Evolutionary conservation across 1,140 invertebrate species (phyloP), one percentile per base, ranked within the genome.

Genomic region (Drosophila punjabiensis): DNA sequence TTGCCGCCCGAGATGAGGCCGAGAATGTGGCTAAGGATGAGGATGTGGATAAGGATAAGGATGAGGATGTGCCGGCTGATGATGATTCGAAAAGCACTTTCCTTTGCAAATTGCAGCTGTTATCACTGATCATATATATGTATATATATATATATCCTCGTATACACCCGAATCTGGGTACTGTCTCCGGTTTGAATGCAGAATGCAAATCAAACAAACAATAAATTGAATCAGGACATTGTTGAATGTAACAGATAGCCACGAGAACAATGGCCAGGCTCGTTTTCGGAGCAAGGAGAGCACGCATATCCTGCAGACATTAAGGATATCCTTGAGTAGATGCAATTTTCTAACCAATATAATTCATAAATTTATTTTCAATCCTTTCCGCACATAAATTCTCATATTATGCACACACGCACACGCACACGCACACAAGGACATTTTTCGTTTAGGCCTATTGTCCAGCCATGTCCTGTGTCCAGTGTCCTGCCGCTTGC

Each of bases 341-440:
- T 92, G 82, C 90, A 92, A 92, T 92, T 92, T 92, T 92, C 90
- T 92, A 92, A 84, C 90, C 90, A 92, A 92, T 92, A 92, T 92
- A 92, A 92, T 92, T 92, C 91, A 92, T 92, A 92, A 92, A 92
- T 92, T 92, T 92, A 92, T 92, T 92, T 92, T 90, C 90, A 92
- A 92, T 92, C 83, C 90, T 92, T 92, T 92, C 83, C 86, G 86
- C 83, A 90, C 90, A 92, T 92, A 92, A 92, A 92, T 92, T 92
- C 79, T 92, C 90, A 92, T 92, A 92, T 92, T 92, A 89, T 89
- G 80, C 82, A 87, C 62, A 81, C 63, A 24, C 24, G 24, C 24
- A 24, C 24, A 24, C 24, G 24, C 24, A 65, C 62, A 65, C 62
- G 68, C 63, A 85, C 58, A 71, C 41, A 69, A 20, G 48, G 13